phyloP scores from a whole-genome alignment of 2,797 vertebrate genomes.

The Tapirus indicus region DNA sequence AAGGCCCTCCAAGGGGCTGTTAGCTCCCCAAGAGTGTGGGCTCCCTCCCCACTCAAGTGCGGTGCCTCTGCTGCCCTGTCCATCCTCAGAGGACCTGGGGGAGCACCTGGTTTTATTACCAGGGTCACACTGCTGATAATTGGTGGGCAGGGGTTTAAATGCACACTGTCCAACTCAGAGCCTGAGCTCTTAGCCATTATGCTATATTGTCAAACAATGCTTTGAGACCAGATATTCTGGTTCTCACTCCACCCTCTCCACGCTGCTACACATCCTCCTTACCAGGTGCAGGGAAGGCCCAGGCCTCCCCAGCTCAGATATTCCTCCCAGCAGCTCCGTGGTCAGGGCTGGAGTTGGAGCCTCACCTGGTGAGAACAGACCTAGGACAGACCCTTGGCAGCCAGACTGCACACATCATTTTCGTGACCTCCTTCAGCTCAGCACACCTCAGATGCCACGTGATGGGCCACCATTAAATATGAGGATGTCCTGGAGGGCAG shows the following conservation, averaged over 20 bases:
- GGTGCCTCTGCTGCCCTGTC: background rate
- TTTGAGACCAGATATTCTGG: background rate
- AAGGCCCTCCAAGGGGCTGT: background rate
- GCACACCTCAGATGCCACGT: background rate
- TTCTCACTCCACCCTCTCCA: background rate
- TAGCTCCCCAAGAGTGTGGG: background rate
- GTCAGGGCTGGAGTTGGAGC: background rate
- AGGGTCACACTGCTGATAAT: background rate
- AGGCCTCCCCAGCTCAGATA: background rate
- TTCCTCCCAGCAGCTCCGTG: fast-evolving
- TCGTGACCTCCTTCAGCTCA: background rate
- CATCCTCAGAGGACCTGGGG: background rate
- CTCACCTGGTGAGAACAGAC: fast-evolving
- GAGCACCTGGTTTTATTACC: background rate
- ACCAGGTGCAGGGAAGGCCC: background rate
- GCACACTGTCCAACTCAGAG: background rate
- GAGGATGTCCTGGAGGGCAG: background rate
- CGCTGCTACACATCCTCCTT: fast-evolving
- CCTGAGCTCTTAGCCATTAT: background rate
- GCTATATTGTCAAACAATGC: background rate
- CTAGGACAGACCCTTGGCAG: background rate
- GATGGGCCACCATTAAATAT: background rate
- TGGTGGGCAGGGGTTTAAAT: background rate
- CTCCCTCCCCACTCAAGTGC: background rate
- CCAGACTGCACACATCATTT: background rate